Conservation (phyloP, 2,113 vertebrate species). For the Limanda limanda region DNA sequence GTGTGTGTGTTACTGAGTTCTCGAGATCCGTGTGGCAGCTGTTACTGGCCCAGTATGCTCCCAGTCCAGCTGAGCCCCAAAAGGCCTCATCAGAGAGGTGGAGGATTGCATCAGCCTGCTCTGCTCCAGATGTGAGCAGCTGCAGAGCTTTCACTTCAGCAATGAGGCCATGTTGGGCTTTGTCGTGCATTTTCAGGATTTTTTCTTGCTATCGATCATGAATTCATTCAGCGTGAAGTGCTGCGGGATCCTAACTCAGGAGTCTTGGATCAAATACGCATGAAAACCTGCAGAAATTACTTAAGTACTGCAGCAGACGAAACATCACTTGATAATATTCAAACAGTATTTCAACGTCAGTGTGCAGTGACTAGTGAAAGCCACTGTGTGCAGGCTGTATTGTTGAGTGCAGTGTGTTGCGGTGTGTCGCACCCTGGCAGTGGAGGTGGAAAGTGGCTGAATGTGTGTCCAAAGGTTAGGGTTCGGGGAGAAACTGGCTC, state of each 20-base stretch:
- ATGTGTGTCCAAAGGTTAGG: constrained; percentile 40
- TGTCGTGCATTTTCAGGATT: constrained; percentile 29
- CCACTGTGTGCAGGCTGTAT: background rate
- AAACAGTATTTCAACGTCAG: background rate
- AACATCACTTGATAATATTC: background rate
- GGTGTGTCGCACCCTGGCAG: constrained; percentile 39
- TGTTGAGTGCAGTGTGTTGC: background rate
- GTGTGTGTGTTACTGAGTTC: constrained; percentile 20
- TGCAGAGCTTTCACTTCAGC: constrained; percentile 22
- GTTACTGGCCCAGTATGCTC: constrained; percentile 31
- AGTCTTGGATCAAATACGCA: background rate
- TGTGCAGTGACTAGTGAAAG: background rate
- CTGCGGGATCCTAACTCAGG: background rate
- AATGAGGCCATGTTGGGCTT: background rate
- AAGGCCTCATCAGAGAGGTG: constrained; percentile 35
- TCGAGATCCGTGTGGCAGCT: constrained; percentile 53
- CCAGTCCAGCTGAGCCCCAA: constrained; percentile 60
- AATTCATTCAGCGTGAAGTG: background rate
- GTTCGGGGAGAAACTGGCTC: constrained; percentile 32
- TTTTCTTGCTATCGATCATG: constrained; percentile 1
- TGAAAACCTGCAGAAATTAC: constrained; percentile 5
- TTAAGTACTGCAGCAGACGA: background rate
- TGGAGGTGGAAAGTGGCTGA: constrained; percentile 47
- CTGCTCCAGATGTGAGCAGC: constrained; percentile 57
- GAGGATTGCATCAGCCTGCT: constrained; percentile 64